A percentile compares a stretch with the other conserved stretches of the same genome.
These are phyloP conservation scores for Cerceris ruficornis DNA, from an alignment of 2,888 invertebrate genomes.

Conservation along the genomic window DNA sequence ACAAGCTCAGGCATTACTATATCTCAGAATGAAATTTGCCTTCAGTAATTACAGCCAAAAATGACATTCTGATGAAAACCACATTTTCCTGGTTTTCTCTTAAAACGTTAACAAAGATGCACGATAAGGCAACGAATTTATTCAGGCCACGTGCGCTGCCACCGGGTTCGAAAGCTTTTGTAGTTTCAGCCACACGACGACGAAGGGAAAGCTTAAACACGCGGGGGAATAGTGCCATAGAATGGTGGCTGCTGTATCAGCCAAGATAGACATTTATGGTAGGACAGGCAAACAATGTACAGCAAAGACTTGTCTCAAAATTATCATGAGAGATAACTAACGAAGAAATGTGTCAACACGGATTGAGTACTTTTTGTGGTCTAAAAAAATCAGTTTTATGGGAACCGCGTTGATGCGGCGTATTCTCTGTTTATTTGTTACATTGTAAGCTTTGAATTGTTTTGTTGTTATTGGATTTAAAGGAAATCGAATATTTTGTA, in stretches of 20 bases:
- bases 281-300: too few species aligned
- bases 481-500: too few species aligned
- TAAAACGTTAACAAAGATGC: constrained; percentile 13
- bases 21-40: constrained; percentile 5
- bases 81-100: neutral
- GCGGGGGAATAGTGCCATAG: constrained; percentile 8
- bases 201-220: constrained; percentile 48
- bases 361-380: too few species aligned
- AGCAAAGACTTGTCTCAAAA: too few species aligned
- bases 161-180: constrained; percentile 31
- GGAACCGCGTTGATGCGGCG: too few species aligned
- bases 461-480: too few species aligned
- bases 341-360: too few species aligned
- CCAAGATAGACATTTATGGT: constrained; percentile 17
- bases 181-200: neutral
- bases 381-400: too few species aligned
- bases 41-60: constrained; percentile 12
- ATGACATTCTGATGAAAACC: neutral
- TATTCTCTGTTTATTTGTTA: too few species aligned
- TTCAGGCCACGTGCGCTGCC: constrained; percentile 30
- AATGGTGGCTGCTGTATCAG: constrained; percentile 1
- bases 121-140: constrained; percentile 38
- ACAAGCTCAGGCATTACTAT: too few species aligned
- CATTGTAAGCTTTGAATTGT: too few species aligned
- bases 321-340: too few species aligned